phyloP scores from a whole-genome alignment of 2,888 invertebrate species.

The Sarcophaga subvicina region DNA sequence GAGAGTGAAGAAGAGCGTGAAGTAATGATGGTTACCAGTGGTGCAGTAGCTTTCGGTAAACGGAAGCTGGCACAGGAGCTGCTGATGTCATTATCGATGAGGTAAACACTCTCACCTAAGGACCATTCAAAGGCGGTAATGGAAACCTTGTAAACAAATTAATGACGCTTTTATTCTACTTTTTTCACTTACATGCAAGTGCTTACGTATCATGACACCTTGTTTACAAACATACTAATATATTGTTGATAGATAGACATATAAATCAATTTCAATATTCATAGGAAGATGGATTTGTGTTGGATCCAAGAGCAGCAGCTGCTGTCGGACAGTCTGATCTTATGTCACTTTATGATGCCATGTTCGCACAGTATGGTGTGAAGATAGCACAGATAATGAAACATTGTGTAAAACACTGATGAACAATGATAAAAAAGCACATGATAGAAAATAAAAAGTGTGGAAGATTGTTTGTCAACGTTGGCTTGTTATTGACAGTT shows the following conservation, averaged over 20 bases:
- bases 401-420: constrained; percentile 37
- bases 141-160: background rate
- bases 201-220: background rate
- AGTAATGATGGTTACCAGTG: constrained; percentile 99
- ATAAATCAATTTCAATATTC: constrained; percentile 53
- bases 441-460: background rate
- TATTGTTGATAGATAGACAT: background rate
- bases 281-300: constrained; percentile 87
- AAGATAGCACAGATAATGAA: constrained; percentile 95
- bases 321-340: constrained; percentile 99
- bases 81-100: constrained; percentile 98
- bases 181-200: background rate
- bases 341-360: constrained; percentile 99
- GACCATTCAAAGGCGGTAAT: constrained; percentile 89
- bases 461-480: background rate
- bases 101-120: constrained; percentile 95
- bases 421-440: background rate
- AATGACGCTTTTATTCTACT: background rate
- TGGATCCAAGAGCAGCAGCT: constrained; percentile 96
- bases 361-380: constrained; percentile 99
- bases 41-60: constrained; percentile 99
- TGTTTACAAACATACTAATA: background rate
- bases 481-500: background rate
- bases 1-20: constrained; percentile 99
- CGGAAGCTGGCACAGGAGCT: constrained; percentile 98